Percentiles rank a stretch among this genome's conserved stretches.
Conservation (phyloP, 35 echinoderm and acorn worm genomes). For the Eucidaris tribuloides region DNA sequence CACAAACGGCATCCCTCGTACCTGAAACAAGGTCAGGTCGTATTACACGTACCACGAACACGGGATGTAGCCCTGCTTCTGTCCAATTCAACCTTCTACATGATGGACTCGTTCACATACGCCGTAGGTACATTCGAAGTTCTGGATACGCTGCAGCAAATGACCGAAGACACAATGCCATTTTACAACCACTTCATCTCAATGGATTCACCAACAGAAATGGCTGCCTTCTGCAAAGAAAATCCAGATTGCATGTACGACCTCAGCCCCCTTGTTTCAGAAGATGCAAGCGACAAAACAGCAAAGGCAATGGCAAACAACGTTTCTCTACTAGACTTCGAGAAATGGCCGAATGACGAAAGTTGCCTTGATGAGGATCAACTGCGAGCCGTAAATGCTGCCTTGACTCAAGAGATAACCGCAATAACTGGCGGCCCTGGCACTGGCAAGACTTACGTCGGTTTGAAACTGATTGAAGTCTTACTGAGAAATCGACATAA, state of each 20-base stretch:
- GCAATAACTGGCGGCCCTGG: constrained; percentile 83
- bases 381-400: constrained; percentile 43
- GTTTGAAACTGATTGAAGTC: constrained; percentile 62
- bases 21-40: constrained; percentile 30
- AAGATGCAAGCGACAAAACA: neutral
- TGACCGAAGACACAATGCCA: constrained; percentile 47
- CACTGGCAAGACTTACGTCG: constrained; percentile 85
- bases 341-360: constrained; percentile 49
- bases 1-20: constrained; percentile 35
- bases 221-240: constrained; percentile 18
- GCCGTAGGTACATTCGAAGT: constrained; percentile 14
- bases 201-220: neutral
- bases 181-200: constrained; percentile 43
- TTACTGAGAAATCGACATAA: constrained; percentile 36
- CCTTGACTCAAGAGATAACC: constrained; percentile 59
- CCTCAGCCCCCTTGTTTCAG: neutral
- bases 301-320: neutral
- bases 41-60: neutral
- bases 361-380: constrained; percentile 55
- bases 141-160: constrained; percentile 28
- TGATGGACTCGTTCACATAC: neutral
- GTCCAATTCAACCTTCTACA: neutral
- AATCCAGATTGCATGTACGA: neutral
- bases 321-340: constrained; percentile 1
- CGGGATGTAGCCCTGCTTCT: neutral